phyloP scores from a whole-genome alignment of 2,113 vertebrate species.

The Salvelinus fontinalis region DNA sequence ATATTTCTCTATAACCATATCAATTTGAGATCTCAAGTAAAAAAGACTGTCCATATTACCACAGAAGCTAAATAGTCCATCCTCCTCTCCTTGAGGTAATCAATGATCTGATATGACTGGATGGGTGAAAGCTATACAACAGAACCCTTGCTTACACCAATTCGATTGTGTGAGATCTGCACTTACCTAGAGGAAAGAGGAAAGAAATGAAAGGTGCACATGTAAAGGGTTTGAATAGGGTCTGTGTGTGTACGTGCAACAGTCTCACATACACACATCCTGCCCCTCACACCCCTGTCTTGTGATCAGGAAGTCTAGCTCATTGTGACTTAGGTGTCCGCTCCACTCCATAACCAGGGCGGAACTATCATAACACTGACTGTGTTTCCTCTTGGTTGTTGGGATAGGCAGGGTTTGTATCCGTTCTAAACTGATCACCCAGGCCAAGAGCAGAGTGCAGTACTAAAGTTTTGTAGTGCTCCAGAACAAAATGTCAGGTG shows the following conservation, averaged over 20 bases:
- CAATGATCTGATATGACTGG: too few species aligned
- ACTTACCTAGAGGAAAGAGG: neutral
- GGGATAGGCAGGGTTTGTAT: neutral
- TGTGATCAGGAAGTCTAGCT: conserved; percentile 25
- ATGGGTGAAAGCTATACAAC: neutral
- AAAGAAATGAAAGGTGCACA: conserved; percentile 28
- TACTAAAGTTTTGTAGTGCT: conserved; percentile 15
- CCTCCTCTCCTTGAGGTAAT: too few species aligned
- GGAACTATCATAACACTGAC: neutral
- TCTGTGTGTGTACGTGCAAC: conserved; percentile 54
- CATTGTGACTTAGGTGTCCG: too few species aligned
- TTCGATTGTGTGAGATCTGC: conserved; percentile 17
- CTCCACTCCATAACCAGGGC: too few species aligned
- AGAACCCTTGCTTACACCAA: conserved; percentile 30
- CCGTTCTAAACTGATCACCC: neutral
- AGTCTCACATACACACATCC: neutral
- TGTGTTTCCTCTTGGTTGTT: neutral
- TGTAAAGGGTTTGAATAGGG: neutral
- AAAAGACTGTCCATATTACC: too few species aligned
- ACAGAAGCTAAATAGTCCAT: too few species aligned
- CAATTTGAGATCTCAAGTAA: too few species aligned
- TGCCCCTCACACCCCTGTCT: conserved; percentile 20
- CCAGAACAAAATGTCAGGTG: neutral
- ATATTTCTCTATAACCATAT: too few species aligned
- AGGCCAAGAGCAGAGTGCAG: neutral